Evolutionary conservation across 2,797 vertebrate genomes (phyloP).

Genomic region (Peromyscus attwateri): DNA sequence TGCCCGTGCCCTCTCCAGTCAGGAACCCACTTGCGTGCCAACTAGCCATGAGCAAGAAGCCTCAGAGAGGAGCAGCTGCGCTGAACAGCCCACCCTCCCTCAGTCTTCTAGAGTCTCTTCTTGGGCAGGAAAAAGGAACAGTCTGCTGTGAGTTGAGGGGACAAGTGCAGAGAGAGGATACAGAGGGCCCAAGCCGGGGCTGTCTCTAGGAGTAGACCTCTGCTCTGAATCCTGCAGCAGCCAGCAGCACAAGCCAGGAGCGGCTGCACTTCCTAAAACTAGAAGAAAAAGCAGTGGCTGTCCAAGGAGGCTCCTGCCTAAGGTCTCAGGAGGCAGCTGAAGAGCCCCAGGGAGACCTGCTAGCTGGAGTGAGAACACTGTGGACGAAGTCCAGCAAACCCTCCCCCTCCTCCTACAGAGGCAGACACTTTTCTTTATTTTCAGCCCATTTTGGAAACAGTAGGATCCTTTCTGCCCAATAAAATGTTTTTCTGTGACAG

Average conservation of each 20-base stretch:
- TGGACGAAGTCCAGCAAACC: not conserved
- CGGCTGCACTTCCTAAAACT: not conserved
- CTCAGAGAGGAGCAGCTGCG: not conserved
- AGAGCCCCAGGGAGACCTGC: not conserved
- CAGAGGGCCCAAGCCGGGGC: not conserved
- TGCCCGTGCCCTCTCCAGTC: not conserved
- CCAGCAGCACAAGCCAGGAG: not conserved
- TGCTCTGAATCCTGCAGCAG: not conserved
- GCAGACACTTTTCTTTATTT: not conserved
- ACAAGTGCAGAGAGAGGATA: not conserved
- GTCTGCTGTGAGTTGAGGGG: not conserved
- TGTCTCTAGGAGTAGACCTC: not conserved
- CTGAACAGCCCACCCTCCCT: not conserved
- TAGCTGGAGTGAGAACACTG: not conserved
- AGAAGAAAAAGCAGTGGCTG: not conserved
- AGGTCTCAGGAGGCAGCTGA: not conserved
- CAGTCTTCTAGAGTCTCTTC: not conserved
- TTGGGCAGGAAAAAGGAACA: not conserved
- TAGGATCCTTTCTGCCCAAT: not conserved
- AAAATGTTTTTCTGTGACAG: conserved; percentile 47
- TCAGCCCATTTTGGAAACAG: not conserved
- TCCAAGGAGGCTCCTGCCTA: not conserved
- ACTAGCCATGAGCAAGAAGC: not conserved
- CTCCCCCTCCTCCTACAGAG: no score
- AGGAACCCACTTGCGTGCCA: not conserved